These are phyloP conservation scores for Toxotes lorentzi DNA, from an alignment of 2,797 vertebrate genomes.

Conservation along the genomic window DNA sequence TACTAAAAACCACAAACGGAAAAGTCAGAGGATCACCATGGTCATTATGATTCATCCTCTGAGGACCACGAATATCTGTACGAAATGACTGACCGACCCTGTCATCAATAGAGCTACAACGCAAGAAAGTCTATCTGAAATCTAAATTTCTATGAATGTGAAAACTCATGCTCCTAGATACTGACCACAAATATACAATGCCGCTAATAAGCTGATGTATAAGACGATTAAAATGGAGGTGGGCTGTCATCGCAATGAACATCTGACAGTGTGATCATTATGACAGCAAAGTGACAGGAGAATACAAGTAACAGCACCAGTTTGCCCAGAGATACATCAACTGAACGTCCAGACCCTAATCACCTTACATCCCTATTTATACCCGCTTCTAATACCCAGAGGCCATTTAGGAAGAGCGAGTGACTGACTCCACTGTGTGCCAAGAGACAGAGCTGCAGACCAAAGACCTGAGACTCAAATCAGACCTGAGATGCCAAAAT, in stretches of 20 bases:
- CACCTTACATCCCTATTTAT: conserved; percentile 72
- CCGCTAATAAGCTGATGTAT: background rate
- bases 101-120: background rate
- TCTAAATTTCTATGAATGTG: background rate
- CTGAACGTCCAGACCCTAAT: conserved; percentile 51
- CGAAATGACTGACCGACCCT: background rate
- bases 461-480: conserved; percentile 12
- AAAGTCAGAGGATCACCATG: background rate
- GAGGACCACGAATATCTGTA: background rate
- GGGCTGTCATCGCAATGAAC: background rate
- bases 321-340: conserved; percentile 18
- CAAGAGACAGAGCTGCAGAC: conserved; percentile 3
- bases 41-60: background rate
- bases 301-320: background rate
- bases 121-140: no score
- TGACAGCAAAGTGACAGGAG: conserved; percentile 5
- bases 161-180: background rate
- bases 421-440: conserved; percentile 19
- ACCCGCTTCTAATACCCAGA: conserved; percentile 60
- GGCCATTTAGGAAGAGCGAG: conserved; percentile 11
- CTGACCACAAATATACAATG: background rate
- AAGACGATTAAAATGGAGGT: background rate
- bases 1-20: background rate
- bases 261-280: background rate
- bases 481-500: conserved; percentile 4